These are phyloP conservation scores for Drosophila barbarae DNA, from an alignment of 2,888 invertebrate species.

Conservation along the genomic window DNA sequence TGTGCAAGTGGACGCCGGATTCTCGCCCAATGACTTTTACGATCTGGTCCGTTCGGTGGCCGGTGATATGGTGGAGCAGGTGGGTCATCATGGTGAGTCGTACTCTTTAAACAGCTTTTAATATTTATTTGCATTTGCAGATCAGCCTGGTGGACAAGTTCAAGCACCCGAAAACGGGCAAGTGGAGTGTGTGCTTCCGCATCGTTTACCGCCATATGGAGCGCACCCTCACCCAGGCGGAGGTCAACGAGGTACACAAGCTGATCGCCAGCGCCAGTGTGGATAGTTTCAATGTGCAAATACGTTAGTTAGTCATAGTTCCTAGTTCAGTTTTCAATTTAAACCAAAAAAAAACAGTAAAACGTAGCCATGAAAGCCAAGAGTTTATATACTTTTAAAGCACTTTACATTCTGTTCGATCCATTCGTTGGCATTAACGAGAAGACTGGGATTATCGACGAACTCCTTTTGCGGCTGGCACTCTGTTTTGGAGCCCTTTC, in stretches of 20 bases:
- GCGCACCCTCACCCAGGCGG: conserved; percentile 90
- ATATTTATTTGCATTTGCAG: conserved; percentile 79
- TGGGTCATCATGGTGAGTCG: conserved; percentile 64
- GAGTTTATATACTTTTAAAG: conserved; percentile 28
- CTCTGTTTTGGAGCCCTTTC: conserved; percentile 79
- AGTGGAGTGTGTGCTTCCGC: conserved; percentile 92
- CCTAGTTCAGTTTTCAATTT: conserved; percentile 29
- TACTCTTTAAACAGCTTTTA: neutral
- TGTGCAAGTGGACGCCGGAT: conserved; percentile 81
- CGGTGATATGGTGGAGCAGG: conserved; percentile 96
- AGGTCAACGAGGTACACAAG: conserved; percentile 92
- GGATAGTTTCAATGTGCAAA: conserved; percentile 76
- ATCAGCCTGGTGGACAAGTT: conserved; percentile 92
- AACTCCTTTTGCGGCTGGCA: conserved; percentile 60
- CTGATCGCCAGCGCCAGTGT: conserved; percentile 84
- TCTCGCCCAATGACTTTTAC: conserved; percentile 92
- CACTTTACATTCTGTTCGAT: conserved; percentile 50
- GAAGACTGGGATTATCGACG: conserved; percentile 53
- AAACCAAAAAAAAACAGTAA: conserved; percentile 24
- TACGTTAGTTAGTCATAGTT: conserved; percentile 75
- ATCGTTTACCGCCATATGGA: conserved; percentile 96
- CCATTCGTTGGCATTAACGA: conserved; percentile 64
- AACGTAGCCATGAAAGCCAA: conserved; percentile 5
- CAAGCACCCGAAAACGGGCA: conserved; percentile 89
- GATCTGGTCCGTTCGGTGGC: conserved; percentile 93